Evolutionary conservation across 2,113 vertebrate species (phyloP), one percentile per base, ranked within the genome.

Genomic region (Carassius auratus): DNA sequence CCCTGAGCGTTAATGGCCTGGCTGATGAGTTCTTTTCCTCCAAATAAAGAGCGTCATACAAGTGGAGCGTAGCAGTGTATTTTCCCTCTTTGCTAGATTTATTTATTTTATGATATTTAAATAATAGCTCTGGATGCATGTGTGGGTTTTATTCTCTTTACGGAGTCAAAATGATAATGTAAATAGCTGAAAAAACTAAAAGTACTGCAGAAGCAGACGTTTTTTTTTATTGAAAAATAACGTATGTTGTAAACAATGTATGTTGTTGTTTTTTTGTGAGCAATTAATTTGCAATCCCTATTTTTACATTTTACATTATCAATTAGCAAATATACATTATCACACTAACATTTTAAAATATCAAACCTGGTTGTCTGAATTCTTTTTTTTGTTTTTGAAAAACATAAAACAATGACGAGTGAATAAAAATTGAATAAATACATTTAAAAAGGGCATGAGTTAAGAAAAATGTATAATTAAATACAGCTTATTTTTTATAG

Each of bases 11-110:
- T 85, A 83, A 77, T 79, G 75, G 62, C 85, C 42, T 19, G 17
- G 26, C 69, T 76, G 50, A 84, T 38, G 52, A 66, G 79, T 77
- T 73, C 45, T 30, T 21, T 84, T 69, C 19, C 52, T 59, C 23
- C 52, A 75, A 64, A 84, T 45, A 66, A 38, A 74, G 68, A 69
- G 21, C 21, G n/a, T 75, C 71, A 50, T 75, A 75, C 42, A 75
- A 48, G 71, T 42, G 68, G 68, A 71, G 68, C 42, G 21, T 76
- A 57, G 66, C 81, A 23, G 38, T 76, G 36, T 38, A 36, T 26
- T 15, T 75, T 38, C 71, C 87, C 55, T 69, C 71, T 81, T 85
- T 62, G 64, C 81, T 75, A 85, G 85, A 64, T 66, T 66, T 66
- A 4, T 48, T 30, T 45, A 48, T 17, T 66, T 42, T 48, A 81